These are phyloP conservation scores for Ethmia dodecea DNA, from an alignment of 2,888 invertebrate species.

Conservation along the genomic window DNA sequence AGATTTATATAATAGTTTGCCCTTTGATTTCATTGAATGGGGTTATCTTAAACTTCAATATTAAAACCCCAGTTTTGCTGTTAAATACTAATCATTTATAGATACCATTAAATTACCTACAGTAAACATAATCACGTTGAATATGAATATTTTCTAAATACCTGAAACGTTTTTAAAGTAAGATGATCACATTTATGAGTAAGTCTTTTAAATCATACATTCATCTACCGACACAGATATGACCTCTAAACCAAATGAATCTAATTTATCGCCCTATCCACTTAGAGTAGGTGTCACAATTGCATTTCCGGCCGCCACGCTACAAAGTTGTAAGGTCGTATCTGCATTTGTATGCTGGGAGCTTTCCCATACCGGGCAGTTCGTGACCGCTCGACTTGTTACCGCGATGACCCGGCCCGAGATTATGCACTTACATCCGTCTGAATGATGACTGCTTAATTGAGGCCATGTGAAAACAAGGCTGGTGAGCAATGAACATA, in stretches of 20 bases:
- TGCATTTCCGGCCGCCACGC: constrained; percentile 18
- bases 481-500: too few species aligned
- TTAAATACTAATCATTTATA: too few species aligned
- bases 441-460: constrained; percentile 70
- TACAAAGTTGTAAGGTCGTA: constrained; percentile 47
- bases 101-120: too few species aligned
- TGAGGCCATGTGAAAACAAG: constrained; percentile 60
- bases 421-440: constrained; percentile 74
- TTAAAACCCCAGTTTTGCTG: too few species aligned
- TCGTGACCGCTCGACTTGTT: constrained; percentile 73
- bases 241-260: not conserved
- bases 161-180: too few species aligned
- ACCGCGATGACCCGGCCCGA: constrained; percentile 65
- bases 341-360: constrained; percentile 69
- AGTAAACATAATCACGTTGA: too few species aligned
- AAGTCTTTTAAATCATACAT: too few species aligned
- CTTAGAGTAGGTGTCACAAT: constrained; percentile 11
- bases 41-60: too few species aligned
- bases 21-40: constrained; percentile 45
- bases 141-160: too few species aligned
- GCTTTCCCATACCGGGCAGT: constrained; percentile 73
- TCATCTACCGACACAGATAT: not conserved
- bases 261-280: not conserved
- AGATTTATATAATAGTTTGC: constrained; percentile 63
- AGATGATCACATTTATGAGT: too few species aligned